Evolutionary conservation across 2,797 vertebrate species (phyloP).

Genomic region (Neomorphus geoffroyi): DNA sequence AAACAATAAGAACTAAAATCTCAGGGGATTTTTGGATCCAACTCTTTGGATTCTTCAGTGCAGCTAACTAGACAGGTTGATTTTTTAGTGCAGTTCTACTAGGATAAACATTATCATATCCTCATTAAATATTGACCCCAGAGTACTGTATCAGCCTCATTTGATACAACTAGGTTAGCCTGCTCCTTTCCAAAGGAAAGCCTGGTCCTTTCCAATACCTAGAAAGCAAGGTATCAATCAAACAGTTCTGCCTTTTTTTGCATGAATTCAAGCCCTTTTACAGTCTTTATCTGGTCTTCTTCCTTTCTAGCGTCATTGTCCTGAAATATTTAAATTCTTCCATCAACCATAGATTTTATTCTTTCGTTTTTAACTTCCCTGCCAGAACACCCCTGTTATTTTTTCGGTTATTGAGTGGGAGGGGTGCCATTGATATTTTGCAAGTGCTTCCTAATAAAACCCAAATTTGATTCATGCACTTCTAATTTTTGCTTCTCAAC

Average conservation of each 20-base stretch:
- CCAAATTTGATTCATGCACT: not conserved
- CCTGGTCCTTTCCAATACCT: not conserved
- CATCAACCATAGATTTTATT: not conserved
- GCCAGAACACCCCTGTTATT: fast-evolving
- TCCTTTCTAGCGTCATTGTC: not conserved
- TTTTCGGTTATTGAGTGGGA: not conserved
- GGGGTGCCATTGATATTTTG: not conserved
- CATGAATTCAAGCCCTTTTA: not conserved
- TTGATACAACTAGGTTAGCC: not conserved
- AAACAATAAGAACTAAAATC: not conserved
- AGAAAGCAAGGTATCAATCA: not conserved
- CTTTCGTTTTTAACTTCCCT: not conserved
- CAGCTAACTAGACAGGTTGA: not conserved
- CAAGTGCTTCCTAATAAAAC: not conserved
- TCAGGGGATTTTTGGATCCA: not conserved
- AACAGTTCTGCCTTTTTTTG: not conserved
- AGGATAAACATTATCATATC: not conserved
- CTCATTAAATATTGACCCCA: not conserved
- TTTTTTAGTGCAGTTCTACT: not conserved
- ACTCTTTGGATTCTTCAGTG: fast-evolving
- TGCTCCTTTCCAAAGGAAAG: conserved; percentile 1
- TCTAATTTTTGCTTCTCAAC: not conserved
- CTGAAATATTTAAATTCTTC: not conserved
- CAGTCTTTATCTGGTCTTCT: not conserved
- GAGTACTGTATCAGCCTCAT: not conserved